These are phyloP conservation scores for Mesitornis unicolor DNA, from an alignment of 2,113 vertebrate genomes.

Conservation along the genomic window DNA sequence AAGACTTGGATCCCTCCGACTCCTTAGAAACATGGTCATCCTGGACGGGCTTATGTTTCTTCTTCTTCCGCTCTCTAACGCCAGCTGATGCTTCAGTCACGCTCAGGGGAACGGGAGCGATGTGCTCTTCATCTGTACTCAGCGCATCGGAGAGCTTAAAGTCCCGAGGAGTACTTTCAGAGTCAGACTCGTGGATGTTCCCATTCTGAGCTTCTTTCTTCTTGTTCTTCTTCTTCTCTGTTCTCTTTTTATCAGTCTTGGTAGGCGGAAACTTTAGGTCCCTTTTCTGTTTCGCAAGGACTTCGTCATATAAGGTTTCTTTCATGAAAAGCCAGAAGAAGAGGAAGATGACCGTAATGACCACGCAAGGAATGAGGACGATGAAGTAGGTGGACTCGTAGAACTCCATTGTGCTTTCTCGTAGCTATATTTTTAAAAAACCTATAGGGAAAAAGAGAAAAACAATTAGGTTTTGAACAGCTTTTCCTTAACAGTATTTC, in stretches of 20 bases:
- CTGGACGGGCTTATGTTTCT: constrained; percentile 75
- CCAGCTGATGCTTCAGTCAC: constrained; percentile 69
- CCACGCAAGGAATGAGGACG: constrained; percentile 90
- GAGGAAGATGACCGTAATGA: constrained; percentile 93
- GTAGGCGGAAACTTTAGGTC: constrained; percentile 84
- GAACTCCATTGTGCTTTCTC: constrained; percentile 88
- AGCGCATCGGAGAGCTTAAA: constrained; percentile 83
- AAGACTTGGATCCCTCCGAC: constrained; percentile 82
- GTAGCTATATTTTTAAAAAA: not conserved
- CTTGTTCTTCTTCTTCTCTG: constrained; percentile 94
- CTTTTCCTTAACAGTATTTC: not conserved
- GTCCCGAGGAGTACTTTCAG: constrained; percentile 81
- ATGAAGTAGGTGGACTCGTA: constrained; percentile 95
- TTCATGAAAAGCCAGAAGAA: constrained; percentile 99
- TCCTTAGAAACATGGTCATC: constrained; percentile 76
- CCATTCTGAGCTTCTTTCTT: constrained; percentile 88
- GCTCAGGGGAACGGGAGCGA: constrained; percentile 46
- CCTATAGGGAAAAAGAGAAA: not conserved
- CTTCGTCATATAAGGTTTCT: constrained; percentile 96
- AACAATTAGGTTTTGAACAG: not conserved
- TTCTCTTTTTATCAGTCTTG: constrained; percentile 92
- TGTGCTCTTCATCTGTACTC: constrained; percentile 76
- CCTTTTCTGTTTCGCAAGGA: constrained; percentile 91
- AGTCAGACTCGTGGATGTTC: constrained; percentile 87
- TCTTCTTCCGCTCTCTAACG: constrained; percentile 90